Percentiles rank a stretch among this genome's conserved stretches.
phyloP scores from a whole-genome alignment of 2,113 vertebrate genomes.

The Chaetodon auriga region DNA sequence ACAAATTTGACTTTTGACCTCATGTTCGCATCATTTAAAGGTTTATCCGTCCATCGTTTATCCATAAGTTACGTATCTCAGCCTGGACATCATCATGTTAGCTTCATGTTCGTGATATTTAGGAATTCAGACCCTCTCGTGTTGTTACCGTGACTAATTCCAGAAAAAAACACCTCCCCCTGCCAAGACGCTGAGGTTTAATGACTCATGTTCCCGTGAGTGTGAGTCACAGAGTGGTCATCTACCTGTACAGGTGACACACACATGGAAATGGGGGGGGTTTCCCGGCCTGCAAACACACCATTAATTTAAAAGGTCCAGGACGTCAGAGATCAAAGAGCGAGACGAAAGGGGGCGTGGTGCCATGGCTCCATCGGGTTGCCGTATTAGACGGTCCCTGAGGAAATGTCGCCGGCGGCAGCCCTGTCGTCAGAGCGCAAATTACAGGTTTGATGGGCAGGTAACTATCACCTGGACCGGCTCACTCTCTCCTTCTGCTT shows the following conservation, averaged over 20 bases:
- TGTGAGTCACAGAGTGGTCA: slow-evolving; percentile 29
- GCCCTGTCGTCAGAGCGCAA: slow-evolving; percentile 58
- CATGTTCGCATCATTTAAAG: too few species aligned
- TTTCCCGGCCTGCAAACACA: slow-evolving; percentile 49
- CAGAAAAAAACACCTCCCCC: background rate
- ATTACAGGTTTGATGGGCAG: slow-evolving; percentile 71
- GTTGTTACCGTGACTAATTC: background rate
- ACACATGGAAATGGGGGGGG: slow-evolving; percentile 3
- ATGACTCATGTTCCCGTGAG: slow-evolving; percentile 9
- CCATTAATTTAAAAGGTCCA: slow-evolving; percentile 56
- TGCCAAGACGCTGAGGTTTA: background rate
- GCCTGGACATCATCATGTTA: too few species aligned
- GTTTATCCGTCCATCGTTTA: too few species aligned
- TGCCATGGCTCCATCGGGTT: slow-evolving; percentile 57
- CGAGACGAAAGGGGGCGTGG: slow-evolving; percentile 52
- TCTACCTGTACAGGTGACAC: slow-evolving; percentile 52
- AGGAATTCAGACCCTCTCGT: background rate
- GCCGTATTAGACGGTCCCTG: slow-evolving; percentile 57
- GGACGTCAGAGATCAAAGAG: slow-evolving; percentile 71
- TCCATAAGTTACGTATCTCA: too few species aligned
- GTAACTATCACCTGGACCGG: slow-evolving; percentile 75
- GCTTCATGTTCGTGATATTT: background rate
- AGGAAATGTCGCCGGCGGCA: slow-evolving; percentile 60
- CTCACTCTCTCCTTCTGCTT: slow-evolving; percentile 52
- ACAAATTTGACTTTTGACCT: too few species aligned